These are phyloP conservation scores for Tor tambroides DNA, from an alignment of 2,113 vertebrate species.

Conservation along the genomic window DNA sequence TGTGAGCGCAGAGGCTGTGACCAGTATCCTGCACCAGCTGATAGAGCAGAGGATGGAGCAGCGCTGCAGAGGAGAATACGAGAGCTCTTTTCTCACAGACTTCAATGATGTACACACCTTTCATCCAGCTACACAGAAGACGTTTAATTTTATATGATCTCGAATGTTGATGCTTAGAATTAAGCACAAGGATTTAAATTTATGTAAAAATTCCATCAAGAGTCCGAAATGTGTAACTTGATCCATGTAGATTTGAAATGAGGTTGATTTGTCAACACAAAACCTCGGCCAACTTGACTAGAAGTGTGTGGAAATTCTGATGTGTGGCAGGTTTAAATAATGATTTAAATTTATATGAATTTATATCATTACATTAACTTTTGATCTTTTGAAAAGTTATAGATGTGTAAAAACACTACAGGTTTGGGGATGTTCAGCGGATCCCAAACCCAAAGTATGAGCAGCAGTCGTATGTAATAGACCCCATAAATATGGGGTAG, in stretches of 20 bases:
- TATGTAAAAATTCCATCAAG: neutral
- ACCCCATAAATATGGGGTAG: neutral
- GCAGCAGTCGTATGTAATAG: neutral
- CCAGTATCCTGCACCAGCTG: slow-evolving; percentile 89
- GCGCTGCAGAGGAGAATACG: slow-evolving; percentile 91
- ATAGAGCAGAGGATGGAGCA: slow-evolving; percentile 94
- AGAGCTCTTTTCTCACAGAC: slow-evolving; percentile 89
- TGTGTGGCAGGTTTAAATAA: neutral
- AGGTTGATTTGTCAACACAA: neutral
- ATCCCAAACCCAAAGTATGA: neutral
- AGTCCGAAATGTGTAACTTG: neutral
- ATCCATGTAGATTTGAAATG: neutral
- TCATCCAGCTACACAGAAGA: neutral
- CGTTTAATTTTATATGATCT: too few species aligned
- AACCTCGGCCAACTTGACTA: neutral
- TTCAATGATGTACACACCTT: slow-evolving; percentile 81
- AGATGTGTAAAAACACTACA: neutral
- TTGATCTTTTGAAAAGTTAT: neutral
- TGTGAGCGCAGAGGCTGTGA: slow-evolving; percentile 90
- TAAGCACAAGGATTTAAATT: neutral
- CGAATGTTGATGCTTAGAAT: neutral
- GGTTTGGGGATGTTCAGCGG: neutral
- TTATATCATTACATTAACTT: neutral
- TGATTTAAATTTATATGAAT: too few species aligned
- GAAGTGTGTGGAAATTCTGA: neutral